These are phyloP conservation scores for Drosophila stalkeri DNA, from an alignment of 2,888 invertebrate species.

Conservation along the genomic window DNA sequence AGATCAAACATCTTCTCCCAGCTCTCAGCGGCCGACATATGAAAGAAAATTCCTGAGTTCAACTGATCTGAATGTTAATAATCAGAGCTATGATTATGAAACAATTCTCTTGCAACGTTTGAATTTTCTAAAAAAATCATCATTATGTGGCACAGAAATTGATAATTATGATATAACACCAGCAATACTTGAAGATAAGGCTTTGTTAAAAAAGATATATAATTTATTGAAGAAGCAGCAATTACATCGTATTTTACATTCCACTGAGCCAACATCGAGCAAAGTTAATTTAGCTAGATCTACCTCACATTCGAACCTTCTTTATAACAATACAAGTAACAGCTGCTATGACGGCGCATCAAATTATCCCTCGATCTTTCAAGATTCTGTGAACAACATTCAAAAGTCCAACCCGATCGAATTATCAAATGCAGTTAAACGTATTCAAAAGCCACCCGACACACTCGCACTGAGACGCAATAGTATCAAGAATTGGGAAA, in stretches of 20 bases:
- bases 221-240: conserved; percentile 83
- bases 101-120: conserved; percentile 71
- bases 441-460: conserved; percentile 59
- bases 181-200: conserved; percentile 90
- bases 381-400: not conserved
- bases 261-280: conserved; percentile 52
- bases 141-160: conserved; percentile 79
- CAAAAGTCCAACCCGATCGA: not conserved
- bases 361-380: not conserved
- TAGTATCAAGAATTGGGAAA: not conserved
- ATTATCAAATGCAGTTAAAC: conserved; percentile 17
- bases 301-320: conserved; percentile 65
- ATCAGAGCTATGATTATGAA: conserved; percentile 55
- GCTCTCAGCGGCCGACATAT: conserved; percentile 73
- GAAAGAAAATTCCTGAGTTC: not conserved
- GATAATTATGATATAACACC: conserved; percentile 89
- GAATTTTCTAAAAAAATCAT: conserved; percentile 52
- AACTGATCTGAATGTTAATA: conserved; percentile 27
- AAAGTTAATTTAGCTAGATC: conserved; percentile 59
- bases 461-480: conserved; percentile 38
- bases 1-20: conserved; percentile 82
- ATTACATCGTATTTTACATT: conserved; percentile 81
- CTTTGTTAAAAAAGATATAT: conserved; percentile 87
- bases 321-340: conserved; percentile 49
- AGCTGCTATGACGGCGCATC: conserved; percentile 19